A percentile compares a stretch with the other conserved stretches of the same genome.
Conservation (phyloP, 2,797 vertebrate species). For the Ficedula albicollis region DNA sequence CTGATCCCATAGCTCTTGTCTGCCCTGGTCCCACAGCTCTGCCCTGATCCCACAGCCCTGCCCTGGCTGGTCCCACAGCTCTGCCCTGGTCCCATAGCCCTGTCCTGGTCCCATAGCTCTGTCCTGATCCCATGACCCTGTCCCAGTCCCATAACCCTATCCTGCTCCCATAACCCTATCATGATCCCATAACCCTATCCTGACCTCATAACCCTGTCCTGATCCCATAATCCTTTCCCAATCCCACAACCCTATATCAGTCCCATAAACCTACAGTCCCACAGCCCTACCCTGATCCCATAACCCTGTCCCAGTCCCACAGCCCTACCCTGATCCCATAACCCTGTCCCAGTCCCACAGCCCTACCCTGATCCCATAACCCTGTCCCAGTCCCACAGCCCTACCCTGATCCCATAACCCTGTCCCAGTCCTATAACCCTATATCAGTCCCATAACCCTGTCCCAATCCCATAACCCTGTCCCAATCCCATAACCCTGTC, state of each 20-base stretch:
- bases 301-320: fast-evolving
- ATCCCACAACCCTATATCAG: fast-evolving
- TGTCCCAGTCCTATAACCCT: background rate
- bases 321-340: fast-evolving
- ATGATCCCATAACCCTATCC: fast-evolving
- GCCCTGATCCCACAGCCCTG: fast-evolving
- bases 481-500: background rate
- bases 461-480: background rate
- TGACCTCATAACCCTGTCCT: too few species aligned
- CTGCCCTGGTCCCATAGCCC: fast-evolving
- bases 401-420: fast-evolving
- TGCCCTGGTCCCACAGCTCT: background rate
- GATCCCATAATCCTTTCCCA: too few species aligned
- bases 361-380: fast-evolving
- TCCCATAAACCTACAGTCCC: fast-evolving
- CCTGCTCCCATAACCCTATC: background rate
- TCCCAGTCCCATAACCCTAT: background rate
- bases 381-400: fast-evolving
- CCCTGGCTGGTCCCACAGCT: fast-evolving
- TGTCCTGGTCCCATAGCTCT: background rate
- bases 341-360: background rate
- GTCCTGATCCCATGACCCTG: background rate
- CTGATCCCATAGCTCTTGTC: fast-evolving
- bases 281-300: fast-evolving
- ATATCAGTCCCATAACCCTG: background rate